phyloP scores from a whole-genome alignment of 2,888 invertebrate species.

The Sinopyrophorus schimmeli region DNA sequence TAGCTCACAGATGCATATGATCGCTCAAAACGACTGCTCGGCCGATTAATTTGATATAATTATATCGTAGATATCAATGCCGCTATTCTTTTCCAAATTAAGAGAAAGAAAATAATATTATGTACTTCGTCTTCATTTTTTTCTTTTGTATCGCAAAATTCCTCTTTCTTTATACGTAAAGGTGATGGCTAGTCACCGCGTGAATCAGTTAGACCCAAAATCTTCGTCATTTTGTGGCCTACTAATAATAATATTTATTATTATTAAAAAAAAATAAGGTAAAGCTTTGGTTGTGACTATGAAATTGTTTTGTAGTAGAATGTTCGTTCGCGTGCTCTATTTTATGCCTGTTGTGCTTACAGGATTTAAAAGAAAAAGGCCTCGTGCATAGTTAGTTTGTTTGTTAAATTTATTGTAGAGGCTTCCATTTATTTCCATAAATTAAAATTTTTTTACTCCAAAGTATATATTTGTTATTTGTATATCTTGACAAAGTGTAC shows the following conservation, averaged over 20 bases:
- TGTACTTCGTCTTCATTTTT: constrained; percentile 10
- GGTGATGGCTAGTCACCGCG: constrained; percentile 18
- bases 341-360: constrained; percentile 48
- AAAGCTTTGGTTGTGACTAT: constrained; percentile 32
- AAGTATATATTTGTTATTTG: constrained; percentile 34
- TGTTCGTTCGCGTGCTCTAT: constrained; percentile 43
- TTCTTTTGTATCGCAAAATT: constrained; percentile 6
- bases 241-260: too few relatives aligned
- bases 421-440: constrained; percentile 52
- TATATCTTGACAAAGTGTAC: constrained; percentile 49
- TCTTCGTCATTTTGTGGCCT: constrained; percentile 32
- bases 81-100: constrained; percentile 22
- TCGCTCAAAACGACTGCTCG: constrained; percentile 56
- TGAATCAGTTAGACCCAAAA: constrained; percentile 38
- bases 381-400: constrained; percentile 52
- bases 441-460: constrained; percentile 46
- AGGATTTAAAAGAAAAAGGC: constrained; percentile 42
- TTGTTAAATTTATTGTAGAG: constrained; percentile 54
- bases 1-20: constrained; percentile 56
- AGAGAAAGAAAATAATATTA: constrained; percentile 6
- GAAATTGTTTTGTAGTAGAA: constrained; percentile 38
- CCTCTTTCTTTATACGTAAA: constrained; percentile 15
- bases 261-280: constrained; percentile 15
- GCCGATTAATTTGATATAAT: too few relatives aligned
- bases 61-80: constrained; percentile 30